Conservation (phyloP, 2,113 vertebrate genomes). For the Takifugu bimaculatus region DNA sequence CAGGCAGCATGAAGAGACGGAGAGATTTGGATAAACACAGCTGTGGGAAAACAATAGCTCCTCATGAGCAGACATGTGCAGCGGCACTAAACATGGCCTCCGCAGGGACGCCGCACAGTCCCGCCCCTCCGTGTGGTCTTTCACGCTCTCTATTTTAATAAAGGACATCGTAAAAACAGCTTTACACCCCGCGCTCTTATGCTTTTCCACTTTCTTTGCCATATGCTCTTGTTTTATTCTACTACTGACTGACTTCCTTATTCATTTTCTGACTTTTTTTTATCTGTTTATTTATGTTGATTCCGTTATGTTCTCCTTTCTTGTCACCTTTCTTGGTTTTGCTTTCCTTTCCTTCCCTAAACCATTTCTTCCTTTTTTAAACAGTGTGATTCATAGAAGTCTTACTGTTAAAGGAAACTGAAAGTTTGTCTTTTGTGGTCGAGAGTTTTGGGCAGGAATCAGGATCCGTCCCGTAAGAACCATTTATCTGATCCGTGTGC, state of each 20-base stretch:
- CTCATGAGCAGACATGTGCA: conserved; percentile 46
- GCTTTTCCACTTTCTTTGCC: conserved; percentile 16
- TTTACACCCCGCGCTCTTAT: conserved; percentile 33
- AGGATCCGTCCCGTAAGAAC: no score
- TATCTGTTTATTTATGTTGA: not conserved
- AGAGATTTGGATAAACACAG: conserved; percentile 47
- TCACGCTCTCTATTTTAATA: conserved; percentile 34
- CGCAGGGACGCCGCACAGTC: conserved; percentile 51
- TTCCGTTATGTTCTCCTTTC: not conserved
- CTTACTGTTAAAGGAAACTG: no score
- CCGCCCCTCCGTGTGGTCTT: conserved; percentile 15
- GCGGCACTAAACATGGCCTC: conserved; percentile 20
- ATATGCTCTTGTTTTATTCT: no score
- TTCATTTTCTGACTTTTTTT: not conserved
- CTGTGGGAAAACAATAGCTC: conserved; percentile 49
- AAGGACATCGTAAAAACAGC: conserved; percentile 38
- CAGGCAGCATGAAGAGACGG: conserved; percentile 12
- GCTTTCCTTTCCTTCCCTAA: not conserved
- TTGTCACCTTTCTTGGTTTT: not conserved
- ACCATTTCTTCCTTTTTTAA: no score
- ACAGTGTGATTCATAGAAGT: no score
- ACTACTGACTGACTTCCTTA: no score
- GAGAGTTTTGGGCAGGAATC: no score
- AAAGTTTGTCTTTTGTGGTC: no score
- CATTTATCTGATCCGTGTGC: not conserved